phyloP scores from a whole-genome alignment of 2,797 vertebrate species.

The Pelodytes ibericus region DNA sequence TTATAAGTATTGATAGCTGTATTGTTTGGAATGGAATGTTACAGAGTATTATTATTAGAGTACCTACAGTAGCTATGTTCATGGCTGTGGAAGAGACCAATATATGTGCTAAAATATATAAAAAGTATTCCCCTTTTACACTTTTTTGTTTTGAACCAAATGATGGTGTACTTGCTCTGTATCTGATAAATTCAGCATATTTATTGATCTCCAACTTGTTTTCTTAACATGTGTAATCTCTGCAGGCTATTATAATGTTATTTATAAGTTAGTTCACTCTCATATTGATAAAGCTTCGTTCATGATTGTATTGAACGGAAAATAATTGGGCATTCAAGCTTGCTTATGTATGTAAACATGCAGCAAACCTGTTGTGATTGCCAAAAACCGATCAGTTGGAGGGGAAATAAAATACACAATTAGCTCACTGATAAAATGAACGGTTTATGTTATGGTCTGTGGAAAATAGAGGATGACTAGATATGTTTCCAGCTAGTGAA shows the following conservation, averaged over 20 bases:
- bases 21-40: no score
- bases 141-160: constrained; percentile 35
- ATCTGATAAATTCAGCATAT: neutral
- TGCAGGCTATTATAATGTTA: constrained; percentile 47
- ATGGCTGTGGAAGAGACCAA: no score
- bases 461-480: no score
- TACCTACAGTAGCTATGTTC: no score
- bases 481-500: no score
- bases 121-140: constrained; percentile 12
- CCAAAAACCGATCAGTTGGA: constrained; percentile 5
- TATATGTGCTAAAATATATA: neutral
- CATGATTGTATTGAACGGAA: constrained; percentile 44
- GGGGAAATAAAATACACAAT: constrained; percentile 6
- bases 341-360: constrained; percentile 41
- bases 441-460: no score
- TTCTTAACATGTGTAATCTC: constrained; percentile 33
- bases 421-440: neutral
- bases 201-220: constrained; percentile 23
- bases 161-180: constrained; percentile 26
- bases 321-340: constrained; percentile 41
- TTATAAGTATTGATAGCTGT: no score
- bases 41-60: no score
- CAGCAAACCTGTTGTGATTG: constrained; percentile 30
- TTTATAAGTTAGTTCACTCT: constrained; percentile 33
- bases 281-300: constrained; percentile 37